These are phyloP conservation scores for Etia nguti DNA, from an alignment of 2,113 vertebrate species.

Conservation along the genomic window DNA sequence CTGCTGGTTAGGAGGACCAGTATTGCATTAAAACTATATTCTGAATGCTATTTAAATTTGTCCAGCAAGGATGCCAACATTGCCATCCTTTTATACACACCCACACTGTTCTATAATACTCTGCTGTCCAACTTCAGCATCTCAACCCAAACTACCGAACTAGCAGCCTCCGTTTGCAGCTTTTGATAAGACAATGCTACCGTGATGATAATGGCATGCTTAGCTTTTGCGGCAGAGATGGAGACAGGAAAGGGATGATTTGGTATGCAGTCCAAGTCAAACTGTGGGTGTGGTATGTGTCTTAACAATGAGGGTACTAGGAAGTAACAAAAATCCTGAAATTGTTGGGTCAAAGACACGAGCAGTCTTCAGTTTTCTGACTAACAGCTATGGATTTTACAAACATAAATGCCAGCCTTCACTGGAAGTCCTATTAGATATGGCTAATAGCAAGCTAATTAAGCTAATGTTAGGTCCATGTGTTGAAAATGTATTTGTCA, in stretches of 20 bases:
- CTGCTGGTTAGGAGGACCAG: neutral
- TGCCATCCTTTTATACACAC: neutral
- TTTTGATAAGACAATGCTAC: neutral
- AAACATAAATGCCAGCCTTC: neutral
- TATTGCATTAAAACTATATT: neutral
- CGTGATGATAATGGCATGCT: neutral
- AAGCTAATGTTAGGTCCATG: neutral
- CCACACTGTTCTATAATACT: neutral
- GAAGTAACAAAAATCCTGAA: neutral
- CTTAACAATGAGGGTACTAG: neutral
- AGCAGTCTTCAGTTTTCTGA: neutral
- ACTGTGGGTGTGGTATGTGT: neutral
- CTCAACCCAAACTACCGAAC: neutral
- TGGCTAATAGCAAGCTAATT: neutral
- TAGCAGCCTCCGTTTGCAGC: neutral
- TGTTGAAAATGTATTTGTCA: neutral
- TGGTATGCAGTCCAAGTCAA: neutral
- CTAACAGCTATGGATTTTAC: neutral
- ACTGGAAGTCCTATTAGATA: neutral
- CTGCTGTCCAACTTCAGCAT: neutral
- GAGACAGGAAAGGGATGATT: neutral
- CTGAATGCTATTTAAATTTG: neutral
- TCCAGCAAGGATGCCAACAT: neutral
- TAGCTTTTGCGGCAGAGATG: neutral
- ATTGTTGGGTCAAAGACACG: neutral